Conservation (phyloP, 2,888 invertebrate genomes). For the Brachynemurus nebulosus region DNA sequence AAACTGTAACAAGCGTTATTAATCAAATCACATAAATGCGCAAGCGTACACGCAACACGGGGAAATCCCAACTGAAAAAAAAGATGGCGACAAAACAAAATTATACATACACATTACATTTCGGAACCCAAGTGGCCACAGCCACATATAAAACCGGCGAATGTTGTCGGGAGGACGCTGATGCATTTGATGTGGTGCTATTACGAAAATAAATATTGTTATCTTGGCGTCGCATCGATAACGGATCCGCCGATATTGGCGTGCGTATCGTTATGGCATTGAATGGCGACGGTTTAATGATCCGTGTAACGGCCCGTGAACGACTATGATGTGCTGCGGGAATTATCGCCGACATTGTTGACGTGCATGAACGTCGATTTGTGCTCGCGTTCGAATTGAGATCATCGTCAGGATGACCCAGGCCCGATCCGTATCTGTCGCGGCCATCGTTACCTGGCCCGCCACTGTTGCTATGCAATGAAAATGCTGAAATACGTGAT, state of each 20-base stretch:
- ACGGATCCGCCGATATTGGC: background rate
- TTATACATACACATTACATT: slow-evolving; percentile 36
- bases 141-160: slow-evolving; percentile 55
- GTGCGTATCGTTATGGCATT: background rate
- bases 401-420: background rate
- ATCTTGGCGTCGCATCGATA: background rate
- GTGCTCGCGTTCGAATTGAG: background rate
- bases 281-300: background rate
- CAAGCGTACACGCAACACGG: too few relatives aligned
- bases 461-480: slow-evolving; percentile 1
- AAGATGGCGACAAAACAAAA: slow-evolving; percentile 9
- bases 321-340: slow-evolving; percentile 1
- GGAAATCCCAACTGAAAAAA: too few relatives aligned
- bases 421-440: background rate
- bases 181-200: background rate
- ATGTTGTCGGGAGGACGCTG: background rate
- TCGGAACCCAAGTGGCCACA: slow-evolving; percentile 62
- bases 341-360: slow-evolving; percentile 2
- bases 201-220: background rate
- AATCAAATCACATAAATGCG: too few relatives aligned
- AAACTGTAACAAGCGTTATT: too few relatives aligned
- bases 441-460: background rate
- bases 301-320: slow-evolving; percentile 3
- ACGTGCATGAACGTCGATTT: background rate
- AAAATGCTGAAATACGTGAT: slow-evolving; percentile 6